Base-by-base conservation (phyloP, 2,113 vertebrate genomes). In the Poicephalus meyeri region DNA sequence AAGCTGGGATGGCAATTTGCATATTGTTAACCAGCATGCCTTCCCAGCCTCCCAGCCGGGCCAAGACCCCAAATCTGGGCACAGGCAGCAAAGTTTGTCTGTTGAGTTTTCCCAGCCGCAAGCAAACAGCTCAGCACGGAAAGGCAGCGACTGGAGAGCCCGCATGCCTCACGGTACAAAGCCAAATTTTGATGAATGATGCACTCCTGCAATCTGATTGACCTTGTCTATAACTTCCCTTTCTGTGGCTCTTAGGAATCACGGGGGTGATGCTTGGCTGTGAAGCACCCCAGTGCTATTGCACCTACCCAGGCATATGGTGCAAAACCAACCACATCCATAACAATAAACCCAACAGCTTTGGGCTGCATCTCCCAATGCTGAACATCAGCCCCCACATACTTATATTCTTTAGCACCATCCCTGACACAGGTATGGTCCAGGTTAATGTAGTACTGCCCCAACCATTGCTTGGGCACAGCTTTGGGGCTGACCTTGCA, bases 141-240 rank as follows among this genome's bases (percentile, higher is more conserved):
- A 35, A 70, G 37, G 66, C 8, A 3, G 52, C 0, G 0, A 60
- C 0, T 14, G 25, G 31, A 88, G 15, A 77, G 60, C 60, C 23
- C 6, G 28, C 2, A 4, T 14, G 28, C 25, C 39, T 85, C 6
- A 1, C 29, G 60, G 91, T 88, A 89, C 39, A n/a, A 65, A 95
- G 23, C 12, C 0, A 1, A 39, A 74, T 50, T 77, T 61, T 1
- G 9, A 52, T 11, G 19, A 93, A 80, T 0, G 0, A 80, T 39
- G 26, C n/a, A 21, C 10, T 42, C 49, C 6, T 6, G 4, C 47
- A 83, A 64, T 16, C 29, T 29, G 11, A 6, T 18, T 70, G 44
- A 29, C 61, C 15, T 35, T 2, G 1, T 39, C 20, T 63, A 13
- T 19, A 44, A n/a, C 5, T 5, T n/a, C 17, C 20, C 10, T 53